phyloP scores from a whole-genome alignment of 1,140 invertebrate species.

The Homarus americanus region DNA sequence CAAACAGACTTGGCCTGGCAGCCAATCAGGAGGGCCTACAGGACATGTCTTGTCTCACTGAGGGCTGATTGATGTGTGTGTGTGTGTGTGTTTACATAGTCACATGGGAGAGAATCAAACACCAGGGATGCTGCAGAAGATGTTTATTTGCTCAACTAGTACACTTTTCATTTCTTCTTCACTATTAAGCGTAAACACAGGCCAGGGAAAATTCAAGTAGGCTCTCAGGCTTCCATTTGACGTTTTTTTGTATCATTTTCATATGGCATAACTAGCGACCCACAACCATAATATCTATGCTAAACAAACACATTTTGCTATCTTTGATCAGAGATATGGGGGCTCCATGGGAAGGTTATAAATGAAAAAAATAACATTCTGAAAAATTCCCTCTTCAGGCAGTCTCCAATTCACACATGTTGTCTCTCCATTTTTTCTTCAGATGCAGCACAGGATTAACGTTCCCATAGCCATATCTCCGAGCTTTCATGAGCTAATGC shows the following conservation, averaged over 20 bases:
- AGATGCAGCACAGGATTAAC: constrained; percentile 31
- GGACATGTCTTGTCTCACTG: too few relatives aligned
- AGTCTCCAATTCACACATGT: neutral
- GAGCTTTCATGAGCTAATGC: constrained; percentile 25
- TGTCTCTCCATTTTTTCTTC: neutral
- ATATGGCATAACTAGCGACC: constrained; percentile 28
- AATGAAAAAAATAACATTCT: constrained; percentile 4
- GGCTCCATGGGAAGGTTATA: constrained; percentile 34
- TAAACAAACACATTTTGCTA: constrained; percentile 16
- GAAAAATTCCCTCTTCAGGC: neutral
- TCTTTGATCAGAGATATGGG: constrained; percentile 46
- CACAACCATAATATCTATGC: constrained; percentile 28
- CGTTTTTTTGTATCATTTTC: constrained; percentile 2
- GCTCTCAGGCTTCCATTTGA: neutral
- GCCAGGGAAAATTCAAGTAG: constrained; percentile 24
- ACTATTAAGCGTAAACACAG: neutral
- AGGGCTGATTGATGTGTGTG: too few relatives aligned
- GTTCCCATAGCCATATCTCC: constrained; percentile 54
- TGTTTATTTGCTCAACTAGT: neutral
- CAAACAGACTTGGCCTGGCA: too few relatives aligned
- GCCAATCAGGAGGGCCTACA: too few relatives aligned
- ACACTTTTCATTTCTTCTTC: neutral
- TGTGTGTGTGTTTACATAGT: too few relatives aligned
- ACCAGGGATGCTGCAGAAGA: neutral
- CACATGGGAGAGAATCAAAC: neutral